Evolutionary conservation across 2,888 invertebrate genomes (phyloP), one percentile per base, ranked within the genome.

Genomic region (Volucella inflata): DNA sequence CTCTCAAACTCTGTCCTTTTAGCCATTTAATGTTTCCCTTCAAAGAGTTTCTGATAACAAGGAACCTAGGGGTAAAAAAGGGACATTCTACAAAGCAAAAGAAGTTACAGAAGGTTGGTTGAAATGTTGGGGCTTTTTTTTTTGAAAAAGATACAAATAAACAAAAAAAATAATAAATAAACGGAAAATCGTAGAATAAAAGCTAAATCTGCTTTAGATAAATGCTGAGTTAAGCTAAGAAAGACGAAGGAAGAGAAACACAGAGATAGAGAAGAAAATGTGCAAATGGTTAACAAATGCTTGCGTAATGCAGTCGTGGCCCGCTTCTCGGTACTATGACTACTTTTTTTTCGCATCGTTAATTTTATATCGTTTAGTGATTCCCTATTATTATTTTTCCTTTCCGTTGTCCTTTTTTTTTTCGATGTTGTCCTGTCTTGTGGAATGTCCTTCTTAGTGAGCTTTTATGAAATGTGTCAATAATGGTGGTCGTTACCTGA

Each of bases 321-420:
- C 68, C 59, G 17, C 51, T 17, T 38, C 21, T 16, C 38, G 42
- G 11, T 44, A 17, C 65, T 50, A 48, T 65, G 53, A 68, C 60
- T 76, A 76, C 46, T 80, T 76, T 76, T 21, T 21, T 76, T 85
- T 72, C 68, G 55, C 76, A 57, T 85, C 84, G 76, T 85, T 85
- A 80, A 85, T 81, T 81, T 81, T 85, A 71, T 81, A 85, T 85
- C 84, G 59, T 68, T 85, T 80, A 72, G 80, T 84, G 67, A 72
- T 72, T 83, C 44, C 71, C 10, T 60, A 46, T 67, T 67, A 60
- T 60, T 10, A 16, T 51, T 55, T 55, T 44, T 36, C 44, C 48
- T 40, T 64, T 40, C 42, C 48, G 51, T 46, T 44, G 40, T 40
- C 1, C 21, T 14, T 48, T 51, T 59, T 48, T 51, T 59, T 55